phyloP scores from a whole-genome alignment of 1,140 invertebrate genomes.

The Armadillidium nasatum region DNA sequence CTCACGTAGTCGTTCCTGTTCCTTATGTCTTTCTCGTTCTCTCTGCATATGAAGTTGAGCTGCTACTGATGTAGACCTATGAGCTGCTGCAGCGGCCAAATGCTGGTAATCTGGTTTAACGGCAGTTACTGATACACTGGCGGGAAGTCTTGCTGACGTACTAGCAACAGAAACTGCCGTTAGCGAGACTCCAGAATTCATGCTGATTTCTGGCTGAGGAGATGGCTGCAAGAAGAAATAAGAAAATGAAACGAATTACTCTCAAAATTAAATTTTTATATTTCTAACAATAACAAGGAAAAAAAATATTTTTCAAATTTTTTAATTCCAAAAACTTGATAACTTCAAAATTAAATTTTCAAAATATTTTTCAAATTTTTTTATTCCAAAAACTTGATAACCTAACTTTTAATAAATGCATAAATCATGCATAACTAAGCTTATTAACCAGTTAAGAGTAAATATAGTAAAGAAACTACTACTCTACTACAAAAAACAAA shows the following conservation, averaged over 20 bases:
- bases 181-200: constrained; percentile 37
- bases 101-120: constrained; percentile 47
- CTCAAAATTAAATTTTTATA: too few relatives aligned
- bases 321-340: too few relatives aligned
- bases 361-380: too few relatives aligned
- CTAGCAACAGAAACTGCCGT: constrained; percentile 34
- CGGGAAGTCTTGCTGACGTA: constrained; percentile 33
- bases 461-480: too few relatives aligned
- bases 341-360: too few relatives aligned
- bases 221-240: constrained; percentile 31
- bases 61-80: constrained; percentile 50
- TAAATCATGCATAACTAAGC: too few relatives aligned
- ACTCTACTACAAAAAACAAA: too few relatives aligned
- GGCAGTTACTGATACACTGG: constrained; percentile 43
- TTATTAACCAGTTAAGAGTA: too few relatives aligned
- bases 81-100: constrained; percentile 48
- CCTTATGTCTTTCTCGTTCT: constrained; percentile 32
- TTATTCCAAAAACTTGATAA: too few relatives aligned
- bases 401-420: too few relatives aligned
- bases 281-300: too few relatives aligned
- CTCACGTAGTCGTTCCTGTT: neutral
- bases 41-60: constrained; percentile 45
- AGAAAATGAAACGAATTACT: neutral
- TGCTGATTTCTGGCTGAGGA: constrained; percentile 34
- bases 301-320: too few relatives aligned